Evolutionary conservation across 2,113 vertebrate species (phyloP), one percentile per base, ranked within the genome.

Genomic region (Gobius niger): DNA sequence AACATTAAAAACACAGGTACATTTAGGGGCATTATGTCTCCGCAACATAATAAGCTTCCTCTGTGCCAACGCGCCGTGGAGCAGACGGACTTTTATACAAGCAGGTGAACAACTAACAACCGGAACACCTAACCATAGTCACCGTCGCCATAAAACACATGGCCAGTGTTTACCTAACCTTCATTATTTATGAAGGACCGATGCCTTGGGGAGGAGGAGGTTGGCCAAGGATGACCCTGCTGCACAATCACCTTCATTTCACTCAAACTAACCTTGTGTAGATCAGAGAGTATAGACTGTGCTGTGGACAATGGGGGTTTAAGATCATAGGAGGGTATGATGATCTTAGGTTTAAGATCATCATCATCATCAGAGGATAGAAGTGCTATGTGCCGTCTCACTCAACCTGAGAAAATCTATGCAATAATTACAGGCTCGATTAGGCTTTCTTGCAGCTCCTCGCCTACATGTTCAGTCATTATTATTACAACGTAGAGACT

Each of bases 141-240:
- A 57, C 54, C 7, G 54, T 14, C 14, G 54, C 54, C 40, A 57
- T 34, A 57, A 57, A 60, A 60, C 34, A n/a, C 6, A 15, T 42
- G 34, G 40, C 8, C 40, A 5, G 14, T 60, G 34, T 60, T 42
- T 60, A 44, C 15, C 15, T 16, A 60, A 60, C 40, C 57, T 60
- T 14, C 40, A 57, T 57, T 57, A 57, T 60, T 42, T 42, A 42
- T 42, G n/a, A 44, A 60, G 34, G 34, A 7, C n/a, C 34, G 57
- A 42, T 41, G 34, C 57, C 57, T 60, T 44, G 34, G 57, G 34
- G 57, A 60, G 57, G 57, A 60, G 57, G 57, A 12, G 57, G 40
- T 60, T 44, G 40, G 57, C 57, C 57, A 60, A 41, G 40, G 40
- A 42, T 60, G 57, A 60, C 57, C 34, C 40, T 13, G 11, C 18